A percentile compares a stretch with the other conserved stretches of the same genome.
Evolutionary conservation across 2,797 vertebrate species (phyloP).

Genomic region (Sorex maritimensis): DNA sequence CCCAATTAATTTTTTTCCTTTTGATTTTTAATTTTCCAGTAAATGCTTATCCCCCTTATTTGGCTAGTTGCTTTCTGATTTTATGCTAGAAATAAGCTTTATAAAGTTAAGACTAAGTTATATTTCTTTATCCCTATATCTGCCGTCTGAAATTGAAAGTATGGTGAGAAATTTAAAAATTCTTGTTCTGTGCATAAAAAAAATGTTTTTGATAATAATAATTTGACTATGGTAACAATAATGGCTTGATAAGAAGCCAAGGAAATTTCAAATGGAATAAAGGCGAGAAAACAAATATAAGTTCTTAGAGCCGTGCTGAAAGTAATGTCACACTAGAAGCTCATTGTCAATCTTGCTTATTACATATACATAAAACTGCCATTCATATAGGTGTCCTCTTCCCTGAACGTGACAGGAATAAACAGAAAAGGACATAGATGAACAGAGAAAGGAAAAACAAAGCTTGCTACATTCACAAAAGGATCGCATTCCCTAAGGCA

Average conservation of each 20-base stretch:
- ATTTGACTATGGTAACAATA: not conserved
- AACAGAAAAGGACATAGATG: not conserved
- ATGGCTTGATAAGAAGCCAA: not conserved
- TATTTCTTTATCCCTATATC: not conserved
- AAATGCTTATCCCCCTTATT: not conserved
- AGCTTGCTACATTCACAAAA: not conserved
- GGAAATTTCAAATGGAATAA: not conserved
- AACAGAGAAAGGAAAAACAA: not conserved
- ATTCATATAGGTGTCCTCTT: not conserved
- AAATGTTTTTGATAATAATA: not conserved
- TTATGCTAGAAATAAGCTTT: conserved; percentile 39
- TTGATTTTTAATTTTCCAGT: not conserved
- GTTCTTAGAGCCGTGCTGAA: not conserved
- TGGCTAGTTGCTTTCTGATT: conserved; percentile 25
- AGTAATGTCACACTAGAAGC: not conserved
- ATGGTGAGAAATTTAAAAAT: not conserved
- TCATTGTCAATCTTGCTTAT: not conserved
- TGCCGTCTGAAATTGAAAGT: not conserved
- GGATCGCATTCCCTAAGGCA: not conserved
- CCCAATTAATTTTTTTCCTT: not conserved
- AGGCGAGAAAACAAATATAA: not conserved
- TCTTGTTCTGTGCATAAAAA: not conserved
- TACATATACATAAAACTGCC: not conserved
- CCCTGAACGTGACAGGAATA: not conserved
- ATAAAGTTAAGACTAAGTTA: not conserved